These are phyloP conservation scores for Lophochroa leadbeateri DNA, from an alignment of 2,113 vertebrate species.

Conservation along the genomic window DNA sequence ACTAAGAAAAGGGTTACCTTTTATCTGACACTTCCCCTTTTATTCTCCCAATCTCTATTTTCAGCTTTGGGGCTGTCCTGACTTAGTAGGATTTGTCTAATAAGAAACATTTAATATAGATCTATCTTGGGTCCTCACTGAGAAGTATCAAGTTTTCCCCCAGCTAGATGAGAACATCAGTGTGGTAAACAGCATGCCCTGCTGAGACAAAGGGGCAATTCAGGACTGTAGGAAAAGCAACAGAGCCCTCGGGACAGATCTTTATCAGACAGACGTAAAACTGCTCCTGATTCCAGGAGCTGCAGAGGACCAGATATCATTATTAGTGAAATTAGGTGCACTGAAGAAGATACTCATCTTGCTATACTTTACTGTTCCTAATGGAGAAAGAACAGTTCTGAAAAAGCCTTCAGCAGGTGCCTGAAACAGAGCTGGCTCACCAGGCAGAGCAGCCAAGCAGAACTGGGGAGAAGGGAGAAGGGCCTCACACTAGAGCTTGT, in stretches of 20 bases:
- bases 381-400: background rate
- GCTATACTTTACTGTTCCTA: background rate
- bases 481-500: background rate
- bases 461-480: background rate
- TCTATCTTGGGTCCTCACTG: background rate
- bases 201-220: background rate
- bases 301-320: background rate
- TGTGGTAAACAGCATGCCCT: background rate
- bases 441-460: background rate
- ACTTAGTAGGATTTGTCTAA: background rate
- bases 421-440: background rate
- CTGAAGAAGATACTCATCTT: background rate
- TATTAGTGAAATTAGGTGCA: background rate
- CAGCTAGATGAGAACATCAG: background rate
- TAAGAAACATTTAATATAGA: background rate
- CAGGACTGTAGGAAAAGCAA: background rate
- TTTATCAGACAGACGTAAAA: background rate
- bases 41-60: background rate
- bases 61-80: constrained; percentile 12
- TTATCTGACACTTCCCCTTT: background rate
- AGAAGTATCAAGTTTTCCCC: background rate
- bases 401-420: background rate
- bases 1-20: background rate
- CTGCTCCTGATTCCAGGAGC: background rate
- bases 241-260: background rate